Conservation (phyloP, 2,797 vertebrate genomes). For the Knipowitschia caucasica region DNA sequence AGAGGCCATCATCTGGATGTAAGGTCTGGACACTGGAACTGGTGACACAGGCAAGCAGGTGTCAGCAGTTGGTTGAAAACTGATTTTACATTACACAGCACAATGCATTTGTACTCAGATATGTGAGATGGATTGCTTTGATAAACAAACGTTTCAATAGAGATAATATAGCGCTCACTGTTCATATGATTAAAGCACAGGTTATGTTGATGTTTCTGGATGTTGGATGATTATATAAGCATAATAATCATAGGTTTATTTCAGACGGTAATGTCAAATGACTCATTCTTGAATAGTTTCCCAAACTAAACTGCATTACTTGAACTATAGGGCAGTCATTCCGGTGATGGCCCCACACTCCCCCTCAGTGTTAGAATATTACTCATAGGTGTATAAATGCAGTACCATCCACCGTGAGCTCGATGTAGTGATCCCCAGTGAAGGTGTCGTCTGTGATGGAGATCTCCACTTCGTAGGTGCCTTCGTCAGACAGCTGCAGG, state of each 20-base stretch:
- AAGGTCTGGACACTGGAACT: conserved; percentile 93
- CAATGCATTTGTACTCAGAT: no score
- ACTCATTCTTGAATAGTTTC: conserved; percentile 17
- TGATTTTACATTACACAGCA: no score
- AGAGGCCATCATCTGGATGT: conserved; percentile 87
- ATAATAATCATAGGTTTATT: conserved; percentile 3
- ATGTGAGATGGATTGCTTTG: no score
- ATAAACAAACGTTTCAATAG: no score
- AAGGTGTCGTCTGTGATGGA: conserved; percentile 97
- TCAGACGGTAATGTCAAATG: not conserved
- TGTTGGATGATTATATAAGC: not conserved
- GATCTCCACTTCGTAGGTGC: conserved; percentile 92
- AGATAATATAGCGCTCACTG: not conserved
- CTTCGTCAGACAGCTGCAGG: conserved; percentile 87
- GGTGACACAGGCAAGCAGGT: conserved; percentile 18
- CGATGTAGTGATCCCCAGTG: conserved; percentile 88
- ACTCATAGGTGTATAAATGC: conserved; percentile 2
- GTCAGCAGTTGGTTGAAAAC: no score
- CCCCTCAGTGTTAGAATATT: conserved; percentile 21
- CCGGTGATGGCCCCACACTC: conserved; percentile 16
- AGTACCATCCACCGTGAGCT: conserved; percentile 93
- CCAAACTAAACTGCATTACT: conserved; percentile 11
- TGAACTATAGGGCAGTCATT: conserved; percentile 9
- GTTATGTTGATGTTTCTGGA: conserved; percentile 9
- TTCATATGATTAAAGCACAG: not conserved